Evolutionary conservation across 2,113 vertebrate species (phyloP).

Genomic region (Myiozetetes cayanensis): DNA sequence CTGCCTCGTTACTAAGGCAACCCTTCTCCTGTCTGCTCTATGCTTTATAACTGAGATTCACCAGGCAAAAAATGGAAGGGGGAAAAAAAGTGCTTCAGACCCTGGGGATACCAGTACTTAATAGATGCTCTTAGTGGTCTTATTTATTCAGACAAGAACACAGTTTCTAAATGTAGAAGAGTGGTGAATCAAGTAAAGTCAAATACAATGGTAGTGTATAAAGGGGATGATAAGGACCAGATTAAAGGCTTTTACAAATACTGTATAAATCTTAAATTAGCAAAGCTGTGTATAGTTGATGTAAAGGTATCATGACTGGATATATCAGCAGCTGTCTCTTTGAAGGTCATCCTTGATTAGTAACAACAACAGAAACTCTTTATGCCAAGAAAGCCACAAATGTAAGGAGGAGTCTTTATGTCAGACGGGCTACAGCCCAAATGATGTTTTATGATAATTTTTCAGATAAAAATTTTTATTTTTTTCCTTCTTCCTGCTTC

Average conservation of each 20-base stretch:
- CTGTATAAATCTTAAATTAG: background rate
- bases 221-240: background rate
- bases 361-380: background rate
- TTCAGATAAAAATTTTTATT: background rate
- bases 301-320: background rate
- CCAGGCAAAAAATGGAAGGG: conserved; percentile 37
- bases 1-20: conserved; percentile 79
- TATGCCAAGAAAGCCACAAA: background rate
- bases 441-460: background rate
- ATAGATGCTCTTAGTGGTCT: conserved; percentile 44
- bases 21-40: conserved; percentile 67
- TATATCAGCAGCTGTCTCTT: background rate
- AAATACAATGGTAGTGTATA: background rate
- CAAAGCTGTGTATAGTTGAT: background rate
- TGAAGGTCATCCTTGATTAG: conserved; percentile 20
- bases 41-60: conserved; percentile 68
- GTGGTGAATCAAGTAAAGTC: conserved; percentile 1
- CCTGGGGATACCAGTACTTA: conserved; percentile 51
- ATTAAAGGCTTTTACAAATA: conserved; percentile 12
- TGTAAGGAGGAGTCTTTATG: background rate
- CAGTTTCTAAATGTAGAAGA: conserved; percentile 47
- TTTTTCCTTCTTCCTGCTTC: conserved; percentile 19
- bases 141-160: conserved; percentile 50
- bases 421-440: background rate
- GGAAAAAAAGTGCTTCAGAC: background rate